Evolutionary conservation across 2,113 vertebrate species (phyloP).

Genomic region (Acrocephalus arundinaceus): DNA sequence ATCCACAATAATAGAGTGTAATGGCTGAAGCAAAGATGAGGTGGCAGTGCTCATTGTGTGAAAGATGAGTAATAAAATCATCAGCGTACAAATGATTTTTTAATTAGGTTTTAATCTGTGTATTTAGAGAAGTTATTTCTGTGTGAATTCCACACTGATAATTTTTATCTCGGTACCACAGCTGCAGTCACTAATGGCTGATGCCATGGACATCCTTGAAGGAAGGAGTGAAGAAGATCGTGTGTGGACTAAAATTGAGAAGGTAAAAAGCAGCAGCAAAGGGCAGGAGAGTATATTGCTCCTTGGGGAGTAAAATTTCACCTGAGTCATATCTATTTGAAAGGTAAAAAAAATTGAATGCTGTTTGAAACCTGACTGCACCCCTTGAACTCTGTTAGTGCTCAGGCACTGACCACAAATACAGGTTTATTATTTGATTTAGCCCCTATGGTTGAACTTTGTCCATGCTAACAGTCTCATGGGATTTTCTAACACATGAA

Average conservation of each 20-base stretch:
- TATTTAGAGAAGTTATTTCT: conserved; percentile 86
- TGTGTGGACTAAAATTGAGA: conserved; percentile 81
- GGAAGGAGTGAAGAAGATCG: conserved; percentile 69
- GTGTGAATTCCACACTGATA: conserved; percentile 81
- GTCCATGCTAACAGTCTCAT: background rate
- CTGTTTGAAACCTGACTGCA: background rate
- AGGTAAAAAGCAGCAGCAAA: conserved; percentile 70
- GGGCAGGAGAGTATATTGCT: background rate
- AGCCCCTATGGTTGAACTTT: background rate
- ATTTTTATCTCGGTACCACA: conserved; percentile 84
- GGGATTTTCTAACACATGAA: background rate
- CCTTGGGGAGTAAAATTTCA: conserved; percentile 41
- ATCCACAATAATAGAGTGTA: conserved; percentile 54
- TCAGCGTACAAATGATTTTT: conserved; percentile 88
- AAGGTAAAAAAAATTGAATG: conserved; percentile 2
- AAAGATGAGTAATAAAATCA: conserved; percentile 87
- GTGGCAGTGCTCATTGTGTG: conserved; percentile 70
- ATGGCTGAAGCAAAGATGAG: conserved; percentile 67
- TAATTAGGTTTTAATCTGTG: conserved; percentile 90
- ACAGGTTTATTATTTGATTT: background rate
- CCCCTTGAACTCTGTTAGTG: background rate
- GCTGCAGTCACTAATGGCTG: conserved; percentile 86
- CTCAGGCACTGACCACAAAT: background rate
- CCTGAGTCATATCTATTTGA: conserved; percentile 12
- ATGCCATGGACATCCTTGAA: conserved; percentile 84